Percentiles rank a stretch among this genome's conserved stretches.
phyloP scores from a whole-genome alignment of 2,888 invertebrate genomes.

The Schizotus pectinicornis region DNA sequence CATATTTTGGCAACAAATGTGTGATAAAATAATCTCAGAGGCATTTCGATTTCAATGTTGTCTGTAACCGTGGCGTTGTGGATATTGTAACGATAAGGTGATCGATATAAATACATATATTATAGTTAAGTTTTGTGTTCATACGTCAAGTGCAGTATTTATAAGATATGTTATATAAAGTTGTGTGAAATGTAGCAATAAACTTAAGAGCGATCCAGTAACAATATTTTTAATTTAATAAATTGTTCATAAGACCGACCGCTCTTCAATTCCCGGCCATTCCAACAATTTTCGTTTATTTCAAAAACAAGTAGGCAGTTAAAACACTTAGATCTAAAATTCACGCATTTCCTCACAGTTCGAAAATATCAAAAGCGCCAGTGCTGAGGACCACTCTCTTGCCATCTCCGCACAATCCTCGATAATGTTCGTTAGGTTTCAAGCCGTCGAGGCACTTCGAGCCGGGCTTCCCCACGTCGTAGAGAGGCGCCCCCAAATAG shows the following conservation, averaged over 20 bases:
- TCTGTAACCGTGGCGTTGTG: background rate
- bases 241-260: background rate
- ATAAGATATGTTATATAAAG: slow-evolving; percentile 20
- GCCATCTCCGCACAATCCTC: slow-evolving; percentile 44
- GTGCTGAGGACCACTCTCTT: too few relatives aligned
- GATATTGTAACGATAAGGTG: background rate
- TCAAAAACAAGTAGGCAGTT: too few relatives aligned
- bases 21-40: slow-evolving; percentile 2
- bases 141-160: slow-evolving; percentile 19
- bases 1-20: background rate
- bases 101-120: slow-evolving; percentile 1
- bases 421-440: slow-evolving; percentile 40
- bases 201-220: slow-evolving; percentile 12
- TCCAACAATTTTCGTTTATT: too few relatives aligned
- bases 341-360: too few relatives aligned
- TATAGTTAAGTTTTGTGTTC: slow-evolving; percentile 6
- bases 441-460: slow-evolving; percentile 41
- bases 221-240: background rate
- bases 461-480: slow-evolving; percentile 48
- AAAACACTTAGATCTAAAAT: too few relatives aligned
- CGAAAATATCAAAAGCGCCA: too few relatives aligned
- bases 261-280: too few relatives aligned
- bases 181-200: slow-evolving; percentile 41
- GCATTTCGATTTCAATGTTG: background rate
- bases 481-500: slow-evolving; percentile 50